phyloP scores from a whole-genome alignment of 2,888 invertebrate species.

The Apodemia hepburni region DNA sequence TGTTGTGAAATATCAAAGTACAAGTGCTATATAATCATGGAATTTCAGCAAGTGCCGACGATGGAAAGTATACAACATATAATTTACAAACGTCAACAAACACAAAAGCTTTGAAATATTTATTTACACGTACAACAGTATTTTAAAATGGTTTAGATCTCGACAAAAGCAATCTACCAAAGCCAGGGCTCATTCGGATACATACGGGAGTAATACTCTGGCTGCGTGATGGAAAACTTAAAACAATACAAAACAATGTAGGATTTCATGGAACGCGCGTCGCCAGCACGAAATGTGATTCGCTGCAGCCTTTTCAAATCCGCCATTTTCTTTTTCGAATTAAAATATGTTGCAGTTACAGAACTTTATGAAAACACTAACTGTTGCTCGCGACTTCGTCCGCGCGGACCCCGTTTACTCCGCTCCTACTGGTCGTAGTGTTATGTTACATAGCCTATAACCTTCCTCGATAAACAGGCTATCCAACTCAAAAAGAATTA shows the following conservation, averaged over 20 bases:
- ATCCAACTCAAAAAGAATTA: no score
- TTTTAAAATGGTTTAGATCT: conserved; percentile 15
- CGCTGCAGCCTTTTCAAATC: conserved; percentile 3
- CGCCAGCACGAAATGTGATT: conserved; percentile 15
- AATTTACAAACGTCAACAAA: conserved; percentile 1
- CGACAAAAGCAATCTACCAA: conserved; percentile 14
- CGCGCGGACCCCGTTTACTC: no score
- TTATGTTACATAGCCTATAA: no score
- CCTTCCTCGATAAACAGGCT: no score
- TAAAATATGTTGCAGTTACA: not conserved
- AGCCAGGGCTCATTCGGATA: conserved; percentile 7
- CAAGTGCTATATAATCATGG: no score
- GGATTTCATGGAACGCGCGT: conserved; percentile 3
- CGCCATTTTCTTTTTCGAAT: conserved; percentile 1
- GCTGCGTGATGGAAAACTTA: conserved; percentile 20
- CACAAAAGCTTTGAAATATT: conserved; percentile 3
- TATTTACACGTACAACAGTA: conserved; percentile 11
- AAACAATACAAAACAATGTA: conserved; percentile 21
- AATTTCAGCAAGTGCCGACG: no score
- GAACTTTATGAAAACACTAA: not conserved
- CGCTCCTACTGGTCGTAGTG: no score
- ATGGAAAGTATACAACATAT: no score
- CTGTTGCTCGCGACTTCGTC: no score
- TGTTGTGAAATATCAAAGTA: no score
- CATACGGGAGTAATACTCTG: conserved; percentile 12